These are phyloP conservation scores for Zhengitettix transpicula DNA, from an alignment of 2,888 invertebrate genomes.

Conservation along the genomic window DNA sequence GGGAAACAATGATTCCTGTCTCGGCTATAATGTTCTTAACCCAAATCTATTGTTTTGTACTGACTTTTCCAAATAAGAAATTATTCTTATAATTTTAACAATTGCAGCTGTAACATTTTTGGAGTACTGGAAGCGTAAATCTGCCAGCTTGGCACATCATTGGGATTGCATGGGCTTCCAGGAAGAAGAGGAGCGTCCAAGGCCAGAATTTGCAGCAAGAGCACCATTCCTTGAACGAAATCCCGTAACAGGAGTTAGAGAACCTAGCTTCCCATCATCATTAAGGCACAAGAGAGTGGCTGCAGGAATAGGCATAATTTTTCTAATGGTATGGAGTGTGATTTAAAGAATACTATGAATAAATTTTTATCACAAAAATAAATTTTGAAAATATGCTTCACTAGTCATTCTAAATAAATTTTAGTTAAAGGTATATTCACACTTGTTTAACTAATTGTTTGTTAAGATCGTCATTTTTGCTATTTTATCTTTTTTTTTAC, in stretches of 20 bases:
- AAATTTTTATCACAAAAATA: too few species aligned
- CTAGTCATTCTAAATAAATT: too few species aligned
- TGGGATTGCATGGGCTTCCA: constrained; percentile 38
- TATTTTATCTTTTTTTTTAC: background rate
- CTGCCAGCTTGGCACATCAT: constrained; percentile 33
- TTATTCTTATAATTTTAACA: background rate
- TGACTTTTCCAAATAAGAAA: too few species aligned
- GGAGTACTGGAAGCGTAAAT: constrained; percentile 39
- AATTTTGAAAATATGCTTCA: too few species aligned
- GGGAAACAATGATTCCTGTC: too few species aligned
- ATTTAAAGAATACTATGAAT: too few species aligned
- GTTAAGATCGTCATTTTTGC: background rate
- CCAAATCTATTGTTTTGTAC: too few species aligned
- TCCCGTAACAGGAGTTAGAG: constrained; percentile 35
- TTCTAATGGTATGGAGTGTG: constrained; percentile 30
- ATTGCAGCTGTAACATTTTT: constrained; percentile 34
- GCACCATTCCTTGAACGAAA: constrained; percentile 32
- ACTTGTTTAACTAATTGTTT: background rate
- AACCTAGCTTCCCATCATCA: constrained; percentile 32
- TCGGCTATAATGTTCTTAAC: too few species aligned
- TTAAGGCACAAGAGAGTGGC: constrained; percentile 30
- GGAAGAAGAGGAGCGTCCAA: constrained; percentile 34
- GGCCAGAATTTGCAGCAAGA: constrained; percentile 35
- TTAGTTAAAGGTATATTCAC: too few species aligned
- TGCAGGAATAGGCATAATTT: constrained; percentile 32